Evolutionary conservation across 2,888 invertebrate species (phyloP).

Genomic region (Panopea generosa): DNA sequence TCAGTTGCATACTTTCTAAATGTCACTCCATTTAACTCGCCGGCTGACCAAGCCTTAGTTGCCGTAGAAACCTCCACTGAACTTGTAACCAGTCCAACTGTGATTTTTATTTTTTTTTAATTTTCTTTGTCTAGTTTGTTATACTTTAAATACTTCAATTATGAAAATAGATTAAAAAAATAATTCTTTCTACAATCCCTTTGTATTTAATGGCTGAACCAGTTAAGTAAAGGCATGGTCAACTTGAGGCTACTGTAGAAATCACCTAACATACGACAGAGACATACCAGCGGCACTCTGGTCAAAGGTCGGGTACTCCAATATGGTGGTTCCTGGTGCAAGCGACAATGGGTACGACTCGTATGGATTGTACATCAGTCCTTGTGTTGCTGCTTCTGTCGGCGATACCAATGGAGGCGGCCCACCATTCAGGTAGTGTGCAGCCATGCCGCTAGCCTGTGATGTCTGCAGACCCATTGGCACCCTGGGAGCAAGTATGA

Average conservation of each 20-base stretch:
- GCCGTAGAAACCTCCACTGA: no score
- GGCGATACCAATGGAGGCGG: conserved; percentile 88
- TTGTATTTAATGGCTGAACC: no score
- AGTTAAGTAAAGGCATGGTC: no score
- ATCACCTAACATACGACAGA: conserved; percentile 66
- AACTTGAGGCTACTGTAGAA: conserved; percentile 21
- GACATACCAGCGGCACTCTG: conserved; percentile 81
- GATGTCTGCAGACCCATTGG: conserved; percentile 56
- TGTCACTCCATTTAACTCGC: no score
- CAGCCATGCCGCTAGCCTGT: conserved; percentile 60
- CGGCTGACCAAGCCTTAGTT: no score
- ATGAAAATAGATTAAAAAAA: no score
- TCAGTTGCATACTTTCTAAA: no score
- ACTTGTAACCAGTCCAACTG: no score
- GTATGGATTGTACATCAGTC: conserved; percentile 79
- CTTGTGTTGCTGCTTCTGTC: conserved; percentile 88
- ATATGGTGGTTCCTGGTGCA: conserved; percentile 69
- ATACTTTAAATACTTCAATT: no score
- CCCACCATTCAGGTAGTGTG: conserved; percentile 79
- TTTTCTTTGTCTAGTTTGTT: no score
- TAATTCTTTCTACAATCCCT: no score
- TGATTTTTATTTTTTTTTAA: no score
- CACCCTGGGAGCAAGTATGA: conserved; percentile 92
- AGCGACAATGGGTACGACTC: conserved; percentile 72
- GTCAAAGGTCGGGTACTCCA: conserved; percentile 80